Evolutionary conservation across 2,113 vertebrate species (phyloP), one percentile per base, ranked within the genome.

Genomic region (Pelusios castaneus): DNA sequence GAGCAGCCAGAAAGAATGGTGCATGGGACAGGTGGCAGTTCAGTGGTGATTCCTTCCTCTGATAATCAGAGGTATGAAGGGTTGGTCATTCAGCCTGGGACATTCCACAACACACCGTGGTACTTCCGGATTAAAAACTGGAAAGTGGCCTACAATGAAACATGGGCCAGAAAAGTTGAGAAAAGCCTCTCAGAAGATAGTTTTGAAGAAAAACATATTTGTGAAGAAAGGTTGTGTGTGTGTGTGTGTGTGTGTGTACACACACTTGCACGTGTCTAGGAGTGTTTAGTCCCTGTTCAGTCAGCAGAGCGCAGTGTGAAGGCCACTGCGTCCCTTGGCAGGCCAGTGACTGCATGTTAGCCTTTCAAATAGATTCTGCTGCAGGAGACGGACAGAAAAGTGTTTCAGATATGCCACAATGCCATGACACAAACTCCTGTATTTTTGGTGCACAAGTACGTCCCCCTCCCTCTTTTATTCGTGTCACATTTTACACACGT

Each of bases 401-500:
- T 80, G 47, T 77, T 92, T 90, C 89, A 90, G 89, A 43, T 51
- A 70, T 25, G 52, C 27, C 31, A 67, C 55, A 60, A 60, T n/a
- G 43, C 80, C 67, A 41, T 34, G 87, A 75, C 58, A 76, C 55
- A 86, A 91, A 79, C 41, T 19, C 80, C 14, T 84, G 76, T 87
- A 24, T 47, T 38, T 91, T 55, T 83, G 34, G 34, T 76, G 25
- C 17, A 70, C 75, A 90, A 58, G 34, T 84, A 91, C 76, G 31
- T 81, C 51, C 52, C 75, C 55, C 3, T n/a, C 41, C 63, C 43
- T 45, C 31, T 43, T 82, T 58, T 56, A 89, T 86, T 82, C 49
- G 92, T 95, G 93, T 97, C 93, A 92, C 91, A 93, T 97, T 97
- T 95, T 97, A 97, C 96, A 94, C 93, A 2, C 86, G 93, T 93